Evolutionary conservation across 2,888 invertebrate genomes (phyloP).

Genomic region (Aelia acuminata): DNA sequence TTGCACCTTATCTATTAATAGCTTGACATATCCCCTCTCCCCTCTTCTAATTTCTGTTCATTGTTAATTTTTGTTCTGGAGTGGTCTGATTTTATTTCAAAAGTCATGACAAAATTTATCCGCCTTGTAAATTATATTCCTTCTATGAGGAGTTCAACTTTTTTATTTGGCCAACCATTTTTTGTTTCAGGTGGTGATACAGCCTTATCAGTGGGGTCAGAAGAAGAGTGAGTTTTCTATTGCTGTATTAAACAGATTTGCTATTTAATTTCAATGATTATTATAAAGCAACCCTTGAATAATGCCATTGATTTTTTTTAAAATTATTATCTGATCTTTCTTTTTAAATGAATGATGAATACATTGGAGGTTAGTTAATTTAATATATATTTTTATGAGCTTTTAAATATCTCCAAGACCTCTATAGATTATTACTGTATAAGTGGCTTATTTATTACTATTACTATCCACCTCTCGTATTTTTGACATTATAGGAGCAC

Average conservation of each 20-base stretch:
- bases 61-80: neutral
- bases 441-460: no score
- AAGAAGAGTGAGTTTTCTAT: constrained; percentile 61
- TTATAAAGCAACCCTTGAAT: neutral
- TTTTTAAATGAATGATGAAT: neutral
- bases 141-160: neutral
- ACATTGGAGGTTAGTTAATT: neutral
- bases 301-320: neutral
- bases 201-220: constrained; percentile 17
- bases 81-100: neutral
- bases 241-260: constrained; percentile 21
- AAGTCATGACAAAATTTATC: neutral
- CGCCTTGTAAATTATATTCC: neutral
- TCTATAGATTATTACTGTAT: no score
- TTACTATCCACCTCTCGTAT: no score
- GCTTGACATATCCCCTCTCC: neutral
- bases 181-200: constrained; percentile 54
- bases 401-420: no score
- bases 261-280: neutral
- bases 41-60: no score
- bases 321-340: neutral
- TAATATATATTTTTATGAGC: neutral
- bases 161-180: neutral
- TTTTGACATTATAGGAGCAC: no score
- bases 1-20: neutral